A percentile compares a stretch with the other conserved stretches of the same genome.
Conservation (phyloP, 2,113 vertebrate species). For the Poeciliopsis prolifica region DNA sequence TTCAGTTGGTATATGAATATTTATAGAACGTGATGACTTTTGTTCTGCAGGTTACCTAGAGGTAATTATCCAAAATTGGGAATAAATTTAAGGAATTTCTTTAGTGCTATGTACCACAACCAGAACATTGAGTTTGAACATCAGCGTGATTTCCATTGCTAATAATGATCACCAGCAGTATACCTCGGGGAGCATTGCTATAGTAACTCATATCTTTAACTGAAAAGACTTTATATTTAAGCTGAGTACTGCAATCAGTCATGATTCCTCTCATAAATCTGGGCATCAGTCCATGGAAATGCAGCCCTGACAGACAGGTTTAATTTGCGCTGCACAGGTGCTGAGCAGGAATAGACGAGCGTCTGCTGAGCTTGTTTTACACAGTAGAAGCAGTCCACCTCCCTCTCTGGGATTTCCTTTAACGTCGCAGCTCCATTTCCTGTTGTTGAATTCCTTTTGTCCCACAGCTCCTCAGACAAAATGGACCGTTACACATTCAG, state of each 20-base stretch:
- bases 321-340: conserved; percentile 37
- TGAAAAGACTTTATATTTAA: neutral
- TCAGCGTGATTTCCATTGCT: neutral
- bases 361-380: conserved; percentile 41
- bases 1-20: conserved; percentile 7
- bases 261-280: neutral
- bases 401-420: conserved; percentile 71
- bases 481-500: conserved; percentile 38
- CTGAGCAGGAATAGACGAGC: conserved; percentile 22
- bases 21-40: conserved; percentile 20
- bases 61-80: conserved; percentile 10
- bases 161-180: neutral
- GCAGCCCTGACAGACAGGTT: neutral
- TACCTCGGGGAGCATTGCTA: neutral
- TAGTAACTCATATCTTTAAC: neutral
- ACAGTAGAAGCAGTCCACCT: conserved; percentile 34
- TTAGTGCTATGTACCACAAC: neutral
- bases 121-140: conserved; percentile 2
- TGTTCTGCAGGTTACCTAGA: neutral
- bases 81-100: neutral
- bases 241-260: no score
- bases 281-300: neutral
- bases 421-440: conserved; percentile 70
- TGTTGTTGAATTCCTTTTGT: conserved; percentile 80
- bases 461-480: conserved; percentile 61